Evolutionary conservation across 2,888 invertebrate species (phyloP), one percentile per base, ranked within the genome.

Genomic region (Tachina fera): DNA sequence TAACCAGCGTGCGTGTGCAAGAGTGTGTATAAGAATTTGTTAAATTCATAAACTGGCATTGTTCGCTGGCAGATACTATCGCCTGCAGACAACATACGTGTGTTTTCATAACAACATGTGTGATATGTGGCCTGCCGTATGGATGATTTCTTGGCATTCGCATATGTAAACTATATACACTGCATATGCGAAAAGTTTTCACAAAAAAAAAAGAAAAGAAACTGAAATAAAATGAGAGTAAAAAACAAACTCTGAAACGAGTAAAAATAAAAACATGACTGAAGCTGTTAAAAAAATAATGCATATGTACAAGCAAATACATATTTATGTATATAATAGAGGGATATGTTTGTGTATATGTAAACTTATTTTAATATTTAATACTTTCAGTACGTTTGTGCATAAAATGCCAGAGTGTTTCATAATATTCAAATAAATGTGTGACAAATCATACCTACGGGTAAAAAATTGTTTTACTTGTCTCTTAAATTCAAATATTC

Each of bases 101-200:
- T 88, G 91, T 92, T 90, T 90, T 91, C 91, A 86, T 80, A 86
- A 86, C 86, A 83, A 83, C 83, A 86, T 79, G 79, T 72, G 79
- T 83, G 93, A 92, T 92, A 89, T 92, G 92, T 92, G 93, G 90
- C 91, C 91, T 90, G 92, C 92, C 92, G 92, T 92, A 92, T 93
- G 92, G 92, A 92, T 89, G 90, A 90, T 88, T 88, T 88, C 90
- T 89, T 87, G 90, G 89, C 89, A 91, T 90, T 89, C 88, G 90
- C 91, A 91, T 91, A 91, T 91, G 92, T 90, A 91, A 90, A 90
- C 89, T 91, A 91, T 92, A 92, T 92, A 92, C 92, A 91, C 91
- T 91, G 90, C 91, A 83, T 86, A 86, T 86, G 86, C 83, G 83
- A 86, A 86, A 86, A 86, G 86, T 86, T 76, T 74, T 70, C 61